Evolutionary conservation across 1,140 invertebrate species (phyloP).

Genomic region (Saxidomus purpurata): DNA sequence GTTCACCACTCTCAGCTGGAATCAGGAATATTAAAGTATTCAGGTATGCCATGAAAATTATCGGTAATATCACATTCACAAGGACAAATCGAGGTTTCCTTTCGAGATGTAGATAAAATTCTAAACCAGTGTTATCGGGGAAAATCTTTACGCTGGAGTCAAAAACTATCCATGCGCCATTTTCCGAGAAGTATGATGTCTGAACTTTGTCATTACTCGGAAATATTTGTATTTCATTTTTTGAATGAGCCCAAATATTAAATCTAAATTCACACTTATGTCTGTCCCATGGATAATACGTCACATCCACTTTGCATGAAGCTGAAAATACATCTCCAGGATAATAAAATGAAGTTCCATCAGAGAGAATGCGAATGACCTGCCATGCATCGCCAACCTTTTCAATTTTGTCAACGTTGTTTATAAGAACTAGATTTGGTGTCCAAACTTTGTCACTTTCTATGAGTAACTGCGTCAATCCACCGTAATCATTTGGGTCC

Average conservation of each 20-base stretch:
- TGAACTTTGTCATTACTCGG: neutral
- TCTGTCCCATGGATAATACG: too few relatives aligned
- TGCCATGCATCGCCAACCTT: slow-evolving; percentile 90
- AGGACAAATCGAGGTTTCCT: slow-evolving; percentile 85
- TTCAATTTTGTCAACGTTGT: neutral
- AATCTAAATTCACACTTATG: too few relatives aligned
- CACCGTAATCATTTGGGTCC: slow-evolving; percentile 11
- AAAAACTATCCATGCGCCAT: slow-evolving; percentile 82
- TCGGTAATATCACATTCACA: slow-evolving; percentile 88
- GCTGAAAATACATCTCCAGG: slow-evolving; percentile 94
- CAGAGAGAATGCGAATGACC: slow-evolving; percentile 97
- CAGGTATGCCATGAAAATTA: too few relatives aligned
- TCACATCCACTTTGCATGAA: too few relatives aligned
- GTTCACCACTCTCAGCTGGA: too few relatives aligned
- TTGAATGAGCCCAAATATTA: neutral
- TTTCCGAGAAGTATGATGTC: too few relatives aligned
- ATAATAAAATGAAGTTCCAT: slow-evolving; percentile 90
- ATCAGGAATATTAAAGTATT: too few relatives aligned
- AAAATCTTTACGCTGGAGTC: neutral
- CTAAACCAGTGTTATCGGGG: neutral
- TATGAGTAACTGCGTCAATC: neutral
- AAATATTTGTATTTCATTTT: neutral
- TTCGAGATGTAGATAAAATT: slow-evolving; percentile 4
- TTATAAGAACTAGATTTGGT: slow-evolving; percentile 3
- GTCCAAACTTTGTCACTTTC: too few relatives aligned